Conservation (phyloP, 2,888 invertebrate genomes). For the Cistogaster globosa region DNA sequence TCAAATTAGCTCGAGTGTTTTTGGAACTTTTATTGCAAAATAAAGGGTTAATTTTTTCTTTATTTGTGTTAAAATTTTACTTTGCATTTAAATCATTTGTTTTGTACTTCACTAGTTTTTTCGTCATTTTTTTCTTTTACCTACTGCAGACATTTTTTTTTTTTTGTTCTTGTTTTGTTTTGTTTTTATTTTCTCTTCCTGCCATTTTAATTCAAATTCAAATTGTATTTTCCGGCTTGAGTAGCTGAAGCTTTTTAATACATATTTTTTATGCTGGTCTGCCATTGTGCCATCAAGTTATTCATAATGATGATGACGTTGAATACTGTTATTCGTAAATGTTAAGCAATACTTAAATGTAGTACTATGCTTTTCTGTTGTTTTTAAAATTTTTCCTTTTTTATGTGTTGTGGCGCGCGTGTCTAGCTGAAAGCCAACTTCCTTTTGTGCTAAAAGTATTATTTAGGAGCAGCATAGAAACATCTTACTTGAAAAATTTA, state of each 20-base stretch:
- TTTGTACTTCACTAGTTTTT: constrained; percentile 43
- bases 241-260: constrained; percentile 57
- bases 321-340: constrained; percentile 38
- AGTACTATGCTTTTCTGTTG: background rate
- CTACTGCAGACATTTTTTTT: constrained; percentile 57
- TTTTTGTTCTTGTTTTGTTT: constrained; percentile 68
- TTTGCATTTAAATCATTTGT: constrained; percentile 51
- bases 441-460: constrained; percentile 58
- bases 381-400: constrained; percentile 10
- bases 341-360: background rate
- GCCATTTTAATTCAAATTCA: constrained; percentile 66
- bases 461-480: constrained; percentile 39
- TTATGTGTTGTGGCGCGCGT: constrained; percentile 58
- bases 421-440: constrained; percentile 64
- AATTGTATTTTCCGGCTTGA: constrained; percentile 71
- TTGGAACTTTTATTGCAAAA: constrained; percentile 8
- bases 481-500: constrained; percentile 18
- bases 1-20: constrained; percentile 26
- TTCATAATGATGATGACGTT: constrained; percentile 44
- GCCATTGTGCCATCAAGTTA: constrained; percentile 32
- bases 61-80: constrained; percentile 58
- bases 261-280: background rate
- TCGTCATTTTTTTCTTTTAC: constrained; percentile 36
- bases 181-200: constrained; percentile 70
- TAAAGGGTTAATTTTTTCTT: constrained; percentile 61